Evolutionary conservation across 2,797 vertebrate genomes (phyloP), one percentile per base, ranked within the genome.

Genomic region (Eupleurogrammus muticus): DNA sequence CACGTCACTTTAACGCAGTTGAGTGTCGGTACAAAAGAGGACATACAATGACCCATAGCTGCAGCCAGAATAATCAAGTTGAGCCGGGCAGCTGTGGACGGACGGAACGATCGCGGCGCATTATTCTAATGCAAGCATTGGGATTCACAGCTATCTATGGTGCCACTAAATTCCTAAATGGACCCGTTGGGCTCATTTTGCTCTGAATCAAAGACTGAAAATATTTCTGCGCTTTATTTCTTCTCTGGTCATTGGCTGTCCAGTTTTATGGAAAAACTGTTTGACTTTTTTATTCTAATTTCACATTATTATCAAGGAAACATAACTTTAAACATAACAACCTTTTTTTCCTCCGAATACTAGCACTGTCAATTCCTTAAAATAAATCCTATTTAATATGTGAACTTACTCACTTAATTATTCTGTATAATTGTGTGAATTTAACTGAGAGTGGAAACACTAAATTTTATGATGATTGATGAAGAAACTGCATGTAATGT

Each of bases 1-100:
- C 36, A 47, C 61, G 4, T 34, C 50, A 70, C 80, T 81, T 87
- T 88, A 74, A 87, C 77, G 55, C 55, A 47, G 80, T 50, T 19
- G 71, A 79, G 74, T 80, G 77, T 79, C 73, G 52, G 65, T 19
- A 87, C 81, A 84, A 73, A 87, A 72, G 83, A 79, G 35, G 83
- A 77, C 52, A 71, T 49, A 68, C 62, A 73, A 79, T 73, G 80
- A 83, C 68, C 81, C 77, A 48, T 1, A 80, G 73, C 75, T 67
- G 53, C 60, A 44, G 65, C 23, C 59, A 20, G 11, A 60, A 72
- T 77, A 84, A 82, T 85, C 79, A 71, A 59, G 77, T 80, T 81
- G 57, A 77, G 81, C 75, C 70, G 66, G 65, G 60, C 63, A 44
- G 78, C 75, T 34, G 3, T 20, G 49, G 68, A 75, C 34, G 54